These are phyloP conservation scores for Spodoptera littoralis DNA, from an alignment of 2,888 invertebrate species.

Conservation along the genomic window DNA sequence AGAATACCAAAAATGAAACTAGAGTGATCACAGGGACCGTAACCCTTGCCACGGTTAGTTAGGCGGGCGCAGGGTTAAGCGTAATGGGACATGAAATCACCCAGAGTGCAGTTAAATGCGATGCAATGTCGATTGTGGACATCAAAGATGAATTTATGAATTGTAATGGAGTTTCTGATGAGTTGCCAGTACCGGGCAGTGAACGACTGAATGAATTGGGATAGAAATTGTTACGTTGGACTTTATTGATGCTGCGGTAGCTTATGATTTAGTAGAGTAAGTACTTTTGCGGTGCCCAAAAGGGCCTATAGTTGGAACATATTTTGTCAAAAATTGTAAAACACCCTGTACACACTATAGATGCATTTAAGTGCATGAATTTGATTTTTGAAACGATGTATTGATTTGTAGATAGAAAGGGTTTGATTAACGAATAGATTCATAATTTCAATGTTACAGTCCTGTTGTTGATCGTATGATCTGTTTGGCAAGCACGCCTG, in stretches of 20 bases:
- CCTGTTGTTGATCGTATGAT: no score
- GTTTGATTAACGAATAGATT: neutral
- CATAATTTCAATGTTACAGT: no score
- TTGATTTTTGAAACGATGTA: conserved; percentile 6
- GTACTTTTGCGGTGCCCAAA: no score
- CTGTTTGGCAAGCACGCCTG: no score
- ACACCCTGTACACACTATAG: no score
- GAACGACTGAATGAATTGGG: no score
- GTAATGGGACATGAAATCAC: conserved; percentile 84
- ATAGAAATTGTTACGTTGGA: no score
- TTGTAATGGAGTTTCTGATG: conserved; percentile 40
- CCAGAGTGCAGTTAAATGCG: conserved; percentile 72
- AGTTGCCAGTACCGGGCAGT: conserved; percentile 5
- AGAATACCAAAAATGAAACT: conserved; percentile 80
- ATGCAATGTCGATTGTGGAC: conserved; percentile 75
- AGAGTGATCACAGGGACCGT: conserved; percentile 75
- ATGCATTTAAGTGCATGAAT: no score
- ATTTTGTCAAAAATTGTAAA: no score
- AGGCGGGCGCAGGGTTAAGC: conserved; percentile 66
- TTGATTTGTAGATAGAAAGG: neutral
- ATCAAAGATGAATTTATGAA: conserved; percentile 66
- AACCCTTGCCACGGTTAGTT: conserved; percentile 87
- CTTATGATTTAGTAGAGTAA: no score
- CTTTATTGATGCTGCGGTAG: no score
- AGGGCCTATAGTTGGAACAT: no score